Evolutionary conservation across 2,113 vertebrate genomes (phyloP).

Genomic region (Edolisoma coerulescens): DNA sequence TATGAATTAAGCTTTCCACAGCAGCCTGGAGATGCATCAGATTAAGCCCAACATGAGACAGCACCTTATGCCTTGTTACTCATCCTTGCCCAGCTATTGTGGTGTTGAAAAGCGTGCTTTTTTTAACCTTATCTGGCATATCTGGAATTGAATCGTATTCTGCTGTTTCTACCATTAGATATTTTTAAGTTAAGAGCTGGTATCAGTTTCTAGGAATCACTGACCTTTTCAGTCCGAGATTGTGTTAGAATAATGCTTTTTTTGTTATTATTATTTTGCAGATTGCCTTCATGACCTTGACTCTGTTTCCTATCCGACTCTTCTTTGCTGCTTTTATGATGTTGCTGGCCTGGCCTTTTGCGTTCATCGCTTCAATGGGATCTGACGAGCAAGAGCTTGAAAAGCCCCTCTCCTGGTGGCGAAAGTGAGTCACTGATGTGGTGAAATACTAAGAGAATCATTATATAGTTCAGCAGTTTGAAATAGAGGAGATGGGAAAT

Average conservation of each 20-base stretch:
- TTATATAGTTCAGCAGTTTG: neutral
- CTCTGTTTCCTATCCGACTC: conserved; percentile 92
- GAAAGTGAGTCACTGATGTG: conserved; percentile 73
- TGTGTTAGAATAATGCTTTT: conserved; percentile 5
- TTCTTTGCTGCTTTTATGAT: conserved; percentile 94
- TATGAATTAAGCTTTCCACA: conserved; percentile 20
- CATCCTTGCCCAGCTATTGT: neutral
- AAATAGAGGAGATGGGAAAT: neutral
- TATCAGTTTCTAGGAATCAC: neutral
- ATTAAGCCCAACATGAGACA: neutral
- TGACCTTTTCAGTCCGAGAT: neutral
- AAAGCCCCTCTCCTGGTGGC: conserved; percentile 88
- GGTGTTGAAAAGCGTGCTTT: neutral
- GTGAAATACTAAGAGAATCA: neutral
- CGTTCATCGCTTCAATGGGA: conserved; percentile 87
- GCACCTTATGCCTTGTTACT: neutral
- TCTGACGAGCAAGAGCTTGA: conserved; percentile 77
- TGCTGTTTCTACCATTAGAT: neutral
- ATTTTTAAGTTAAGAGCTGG: neutral
- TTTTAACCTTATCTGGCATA: neutral
- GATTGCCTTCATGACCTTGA: conserved; percentile 93
- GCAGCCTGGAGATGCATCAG: neutral
- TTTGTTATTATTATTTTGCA: conserved; percentile 65
- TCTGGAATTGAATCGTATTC: neutral
- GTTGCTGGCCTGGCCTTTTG: conserved; percentile 96